Conservation (phyloP, 2,113 vertebrate genomes). For the Sialia sialis region DNA sequence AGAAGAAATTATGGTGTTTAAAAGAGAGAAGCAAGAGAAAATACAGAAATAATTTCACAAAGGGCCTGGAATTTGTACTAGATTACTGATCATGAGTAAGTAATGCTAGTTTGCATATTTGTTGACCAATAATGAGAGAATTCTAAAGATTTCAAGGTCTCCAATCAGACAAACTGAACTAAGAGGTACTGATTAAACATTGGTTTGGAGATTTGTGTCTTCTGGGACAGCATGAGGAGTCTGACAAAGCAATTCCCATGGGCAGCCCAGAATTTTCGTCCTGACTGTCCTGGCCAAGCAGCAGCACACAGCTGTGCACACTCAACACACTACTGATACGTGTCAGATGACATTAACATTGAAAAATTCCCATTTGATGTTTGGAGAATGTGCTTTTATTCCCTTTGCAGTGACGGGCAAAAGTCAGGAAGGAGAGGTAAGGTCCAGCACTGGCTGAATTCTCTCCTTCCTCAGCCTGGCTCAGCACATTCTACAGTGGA, state of each 20-base stretch:
- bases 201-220: neutral
- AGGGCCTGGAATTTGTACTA: neutral
- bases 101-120: neutral
- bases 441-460: neutral
- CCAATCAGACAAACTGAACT: neutral
- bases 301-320: accelerated
- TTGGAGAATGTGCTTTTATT: neutral
- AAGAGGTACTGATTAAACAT: neutral
- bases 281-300: neutral
- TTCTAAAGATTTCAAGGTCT: neutral
- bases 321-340: neutral
- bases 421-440: neutral
- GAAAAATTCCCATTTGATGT: neutral
- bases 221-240: neutral
- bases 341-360: neutral
- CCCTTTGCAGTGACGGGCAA: neutral
- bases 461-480: neutral
- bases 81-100: neutral
- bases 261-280: neutral
- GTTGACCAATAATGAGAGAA: neutral
- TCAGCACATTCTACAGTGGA: neutral
- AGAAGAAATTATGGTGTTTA: neutral
- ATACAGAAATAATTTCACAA: neutral
- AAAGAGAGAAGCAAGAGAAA: neutral
- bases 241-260: neutral